Evolutionary conservation across 92 coral and sea anemone genomes (phyloP), one percentile per base, ranked within the genome.

Genomic region (Micromussa lordhowensis): DNA sequence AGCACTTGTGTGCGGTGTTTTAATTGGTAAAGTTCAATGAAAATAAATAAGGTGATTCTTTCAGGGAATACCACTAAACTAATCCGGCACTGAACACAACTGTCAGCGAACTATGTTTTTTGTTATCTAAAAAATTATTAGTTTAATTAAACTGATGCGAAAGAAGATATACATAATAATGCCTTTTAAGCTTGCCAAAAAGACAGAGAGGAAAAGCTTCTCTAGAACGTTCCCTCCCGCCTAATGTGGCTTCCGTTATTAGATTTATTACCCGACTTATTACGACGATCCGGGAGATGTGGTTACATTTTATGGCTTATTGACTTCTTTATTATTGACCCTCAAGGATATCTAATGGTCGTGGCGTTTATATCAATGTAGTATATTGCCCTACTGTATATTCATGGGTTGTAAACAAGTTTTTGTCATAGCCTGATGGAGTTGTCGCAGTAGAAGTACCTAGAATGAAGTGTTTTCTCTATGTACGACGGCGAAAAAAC

Each of bases 1-100:
- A 32, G 66, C 18, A 38, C 15, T 26, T 35, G 51, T 22, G 68
- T 68, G 77, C 61, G 61, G 64, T 28, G 3, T 44, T 77, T 48
- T 77, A 30, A 77, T 77, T 77, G 34, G 11, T 49, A 77, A 77
- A 31, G 40, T 72, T 72, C 77, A 72, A 72, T 72, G 16, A 31
- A 32, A 72, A 5, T 73, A 38, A 21, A 17, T 38, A 73, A 18
- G 13, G 36, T 38, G 51, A 73, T 19, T 36, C 49, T 36, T 32
- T 63, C 11, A 63, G 18, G 5, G 11, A 17, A 66, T 12, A 26
- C 71, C 5, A 66, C 18, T 26, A n/a, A 17, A 58, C 22, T 17
- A 61, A 61, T 61, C n/a, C 13, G 5, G 17, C 4, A 58, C 30
- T 32, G 34, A 34, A 22, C 1, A 15, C 2, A 81, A n/a, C 77